These are phyloP conservation scores for Erebia ligea DNA, from an alignment of 2,888 invertebrate genomes.

Conservation along the genomic window DNA sequence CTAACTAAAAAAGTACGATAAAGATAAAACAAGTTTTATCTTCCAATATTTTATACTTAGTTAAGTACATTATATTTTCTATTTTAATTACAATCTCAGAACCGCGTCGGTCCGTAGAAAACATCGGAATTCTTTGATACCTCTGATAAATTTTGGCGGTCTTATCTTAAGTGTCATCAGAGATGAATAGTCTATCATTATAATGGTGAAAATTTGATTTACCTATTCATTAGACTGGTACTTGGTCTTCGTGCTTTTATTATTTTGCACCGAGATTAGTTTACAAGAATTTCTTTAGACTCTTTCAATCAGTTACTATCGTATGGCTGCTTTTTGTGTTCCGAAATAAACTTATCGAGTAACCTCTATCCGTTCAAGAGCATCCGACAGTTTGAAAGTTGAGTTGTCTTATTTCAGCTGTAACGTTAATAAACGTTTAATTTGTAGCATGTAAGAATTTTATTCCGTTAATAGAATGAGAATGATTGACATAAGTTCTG, in stretches of 20 bases:
- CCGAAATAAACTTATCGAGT: slow-evolving; percentile 7
- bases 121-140: slow-evolving; percentile 49
- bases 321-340: neutral
- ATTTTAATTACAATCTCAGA: slow-evolving; percentile 8
- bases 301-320: neutral
- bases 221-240: slow-evolving; percentile 12
- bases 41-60: neutral
- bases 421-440: neutral
- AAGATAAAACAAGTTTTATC: neutral
- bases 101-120: slow-evolving; percentile 37
- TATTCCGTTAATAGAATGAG: neutral
- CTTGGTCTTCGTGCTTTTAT: neutral
- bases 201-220: slow-evolving; percentile 33
- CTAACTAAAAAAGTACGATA: neutral
- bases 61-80: neutral
- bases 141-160: slow-evolving; percentile 46
- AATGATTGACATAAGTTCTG: neutral
- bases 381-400: slow-evolving; percentile 8
- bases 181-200: slow-evolving; percentile 37
- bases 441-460: neutral
- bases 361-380: neutral
- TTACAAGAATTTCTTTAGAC: slow-evolving; percentile 1
- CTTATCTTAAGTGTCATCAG: slow-evolving; percentile 47
- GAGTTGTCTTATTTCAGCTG: neutral
- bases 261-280: neutral